These are phyloP conservation scores for Uropsilus gracilis DNA, from an alignment of 2,113 vertebrate genomes.

Conservation along the genomic window DNA sequence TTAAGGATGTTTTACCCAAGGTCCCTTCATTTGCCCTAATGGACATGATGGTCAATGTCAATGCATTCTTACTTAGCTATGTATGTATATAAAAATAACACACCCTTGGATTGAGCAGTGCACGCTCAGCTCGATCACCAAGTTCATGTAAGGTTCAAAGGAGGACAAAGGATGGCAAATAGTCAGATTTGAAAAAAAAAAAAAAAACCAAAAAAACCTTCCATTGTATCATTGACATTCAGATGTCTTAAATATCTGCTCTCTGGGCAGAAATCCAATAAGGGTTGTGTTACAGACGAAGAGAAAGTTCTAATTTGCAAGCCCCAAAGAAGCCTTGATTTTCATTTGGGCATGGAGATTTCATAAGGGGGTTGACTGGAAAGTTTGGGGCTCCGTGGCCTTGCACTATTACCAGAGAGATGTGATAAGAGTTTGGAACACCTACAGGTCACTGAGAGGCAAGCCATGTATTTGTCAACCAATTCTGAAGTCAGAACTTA, in stretches of 20 bases:
- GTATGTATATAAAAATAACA: background rate
- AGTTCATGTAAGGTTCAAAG: background rate
- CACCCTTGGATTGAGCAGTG: background rate
- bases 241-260: conserved; percentile 51
- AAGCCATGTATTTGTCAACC: background rate
- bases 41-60: background rate
- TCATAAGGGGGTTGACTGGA: background rate
- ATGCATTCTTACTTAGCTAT: background rate
- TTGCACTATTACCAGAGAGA: background rate
- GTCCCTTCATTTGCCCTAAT: background rate
- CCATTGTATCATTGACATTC: background rate
- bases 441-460: fast-evolving
- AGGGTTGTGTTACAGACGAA: background rate
- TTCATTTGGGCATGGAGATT: background rate
- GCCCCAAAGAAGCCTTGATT: background rate
- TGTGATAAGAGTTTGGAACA: background rate
- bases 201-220: background rate
- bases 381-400: background rate
- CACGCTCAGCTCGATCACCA: background rate
- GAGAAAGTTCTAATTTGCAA: background rate
- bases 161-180: conserved; percentile 39
- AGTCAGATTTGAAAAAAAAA: background rate
- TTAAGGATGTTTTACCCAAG: background rate
- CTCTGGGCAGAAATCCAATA: conserved; percentile 27
- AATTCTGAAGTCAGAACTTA: background rate